Percentiles rank a stretch among this genome's conserved stretches.
These are phyloP conservation scores for Elmis aenea DNA, from an alignment of 2,888 invertebrate genomes.

Conservation along the genomic window DNA sequence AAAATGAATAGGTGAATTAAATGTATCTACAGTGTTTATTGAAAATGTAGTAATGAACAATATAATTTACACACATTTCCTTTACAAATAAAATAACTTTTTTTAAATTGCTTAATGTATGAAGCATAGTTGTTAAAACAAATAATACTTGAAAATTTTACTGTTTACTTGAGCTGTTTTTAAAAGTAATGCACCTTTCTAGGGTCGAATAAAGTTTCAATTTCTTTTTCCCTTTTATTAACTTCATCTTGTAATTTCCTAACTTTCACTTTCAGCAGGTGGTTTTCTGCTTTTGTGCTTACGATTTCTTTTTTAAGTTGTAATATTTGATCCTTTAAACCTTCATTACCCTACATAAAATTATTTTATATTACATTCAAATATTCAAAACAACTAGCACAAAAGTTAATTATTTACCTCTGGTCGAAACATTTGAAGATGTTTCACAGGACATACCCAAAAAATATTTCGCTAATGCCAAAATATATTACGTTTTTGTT, in stretches of 20 bases:
- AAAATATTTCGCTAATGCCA: too few species aligned
- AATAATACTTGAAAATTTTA: too few species aligned
- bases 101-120: too few species aligned
- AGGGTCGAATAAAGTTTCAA: constrained; percentile 32
- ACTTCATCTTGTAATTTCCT: constrained; percentile 33
- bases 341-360: constrained; percentile 21
- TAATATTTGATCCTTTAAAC: constrained; percentile 31
- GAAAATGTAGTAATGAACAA: too few species aligned
- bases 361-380: neutral
- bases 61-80: too few species aligned
- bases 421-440: neutral
- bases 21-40: too few species aligned
- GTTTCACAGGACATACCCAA: too few species aligned
- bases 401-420: neutral
- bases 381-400: too few species aligned
- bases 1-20: too few species aligned
- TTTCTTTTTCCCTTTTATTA: constrained; percentile 31
- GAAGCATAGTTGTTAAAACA: too few species aligned
- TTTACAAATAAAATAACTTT: too few species aligned
- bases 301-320: constrained; percentile 31
- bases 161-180: neutral
- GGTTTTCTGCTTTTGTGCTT: constrained; percentile 30
- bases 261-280: constrained; percentile 34
- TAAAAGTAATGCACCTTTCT: constrained; percentile 16
- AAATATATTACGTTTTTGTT: neutral